Conservation (phyloP, 2,113 vertebrate species). For the Pedionomus torquatus region DNA sequence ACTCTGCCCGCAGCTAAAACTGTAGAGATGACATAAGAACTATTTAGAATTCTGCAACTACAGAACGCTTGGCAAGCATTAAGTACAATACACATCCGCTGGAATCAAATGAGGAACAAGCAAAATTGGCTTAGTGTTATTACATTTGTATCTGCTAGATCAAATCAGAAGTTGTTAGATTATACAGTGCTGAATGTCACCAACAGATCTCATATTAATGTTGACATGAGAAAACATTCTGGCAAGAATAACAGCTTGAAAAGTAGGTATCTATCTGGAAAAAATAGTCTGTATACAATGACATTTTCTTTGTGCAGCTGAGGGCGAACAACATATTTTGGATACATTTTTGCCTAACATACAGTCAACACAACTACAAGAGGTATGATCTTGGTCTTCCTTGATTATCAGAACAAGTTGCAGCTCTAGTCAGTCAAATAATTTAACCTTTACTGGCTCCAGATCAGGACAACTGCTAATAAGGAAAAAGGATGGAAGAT, state of each 20-base stretch:
- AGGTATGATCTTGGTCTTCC: neutral
- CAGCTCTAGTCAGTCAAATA: neutral
- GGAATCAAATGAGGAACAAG: conserved; percentile 13
- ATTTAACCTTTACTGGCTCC: neutral
- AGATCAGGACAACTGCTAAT: neutral
- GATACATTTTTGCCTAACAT: neutral
- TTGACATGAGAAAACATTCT: neutral
- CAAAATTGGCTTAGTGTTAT: neutral
- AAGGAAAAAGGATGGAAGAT: neutral
- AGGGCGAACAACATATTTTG: neutral
- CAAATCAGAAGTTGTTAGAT: neutral
- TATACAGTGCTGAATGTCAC: neutral
- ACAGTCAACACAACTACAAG: neutral
- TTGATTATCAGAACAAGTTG: neutral
- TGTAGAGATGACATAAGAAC: neutral
- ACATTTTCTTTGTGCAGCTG: neutral
- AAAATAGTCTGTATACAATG: neutral
- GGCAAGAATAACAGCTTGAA: neutral
- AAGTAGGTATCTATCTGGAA: neutral
- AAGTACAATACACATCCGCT: neutral
- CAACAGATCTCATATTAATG: neutral
- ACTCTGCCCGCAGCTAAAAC: neutral
- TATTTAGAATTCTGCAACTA: neutral
- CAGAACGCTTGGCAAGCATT: neutral
- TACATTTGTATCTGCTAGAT: neutral